Percentiles rank a stretch among this genome's conserved stretches.
These are phyloP conservation scores for Tillus elongatus DNA, from an alignment of 2,888 invertebrate species.

Conservation along the genomic window DNA sequence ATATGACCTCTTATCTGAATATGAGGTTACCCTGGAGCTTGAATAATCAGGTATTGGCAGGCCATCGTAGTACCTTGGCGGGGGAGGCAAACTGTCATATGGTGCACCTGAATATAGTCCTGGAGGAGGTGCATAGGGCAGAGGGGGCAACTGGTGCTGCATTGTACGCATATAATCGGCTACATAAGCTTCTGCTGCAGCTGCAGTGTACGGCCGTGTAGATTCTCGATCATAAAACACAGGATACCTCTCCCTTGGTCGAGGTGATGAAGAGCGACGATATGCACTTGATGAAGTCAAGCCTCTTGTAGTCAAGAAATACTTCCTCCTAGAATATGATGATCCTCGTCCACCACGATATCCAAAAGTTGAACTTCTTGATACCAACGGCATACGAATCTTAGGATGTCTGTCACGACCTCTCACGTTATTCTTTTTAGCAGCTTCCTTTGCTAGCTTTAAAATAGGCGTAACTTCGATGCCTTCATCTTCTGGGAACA, in stretches of 20 bases:
- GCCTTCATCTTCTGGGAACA: conserved; percentile 88
- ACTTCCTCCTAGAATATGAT: conserved; percentile 51
- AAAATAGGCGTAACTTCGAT: conserved; percentile 84
- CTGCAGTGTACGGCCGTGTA: conserved; percentile 43
- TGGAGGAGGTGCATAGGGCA: conserved; percentile 74
- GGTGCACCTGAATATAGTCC: conserved; percentile 40
- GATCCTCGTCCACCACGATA: conserved; percentile 47
- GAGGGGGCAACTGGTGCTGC: conserved; percentile 76
- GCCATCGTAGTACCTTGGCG: conserved; percentile 74
- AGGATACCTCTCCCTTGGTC: conserved; percentile 51
- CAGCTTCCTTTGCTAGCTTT: conserved; percentile 73
- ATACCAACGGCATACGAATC: conserved; percentile 42
- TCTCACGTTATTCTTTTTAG: conserved; percentile 46
- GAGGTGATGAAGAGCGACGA: conserved; percentile 52
- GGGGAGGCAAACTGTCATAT: conserved; percentile 56
- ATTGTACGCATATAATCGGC: conserved; percentile 84
- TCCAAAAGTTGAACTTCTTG: conserved; percentile 44
- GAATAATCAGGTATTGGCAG: conserved; percentile 69
- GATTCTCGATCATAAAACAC: conserved; percentile 54
- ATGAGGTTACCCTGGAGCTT: conserved; percentile 44
- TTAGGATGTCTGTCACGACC: conserved; percentile 45
- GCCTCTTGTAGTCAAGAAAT: conserved; percentile 56
- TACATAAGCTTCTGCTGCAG: conserved; percentile 76
- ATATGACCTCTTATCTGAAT: conserved; percentile 59
- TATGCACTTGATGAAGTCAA: conserved; percentile 46